Evolutionary conservation across 2,888 invertebrate genomes (phyloP).

Genomic region (Gastrophysa polygoni): DNA sequence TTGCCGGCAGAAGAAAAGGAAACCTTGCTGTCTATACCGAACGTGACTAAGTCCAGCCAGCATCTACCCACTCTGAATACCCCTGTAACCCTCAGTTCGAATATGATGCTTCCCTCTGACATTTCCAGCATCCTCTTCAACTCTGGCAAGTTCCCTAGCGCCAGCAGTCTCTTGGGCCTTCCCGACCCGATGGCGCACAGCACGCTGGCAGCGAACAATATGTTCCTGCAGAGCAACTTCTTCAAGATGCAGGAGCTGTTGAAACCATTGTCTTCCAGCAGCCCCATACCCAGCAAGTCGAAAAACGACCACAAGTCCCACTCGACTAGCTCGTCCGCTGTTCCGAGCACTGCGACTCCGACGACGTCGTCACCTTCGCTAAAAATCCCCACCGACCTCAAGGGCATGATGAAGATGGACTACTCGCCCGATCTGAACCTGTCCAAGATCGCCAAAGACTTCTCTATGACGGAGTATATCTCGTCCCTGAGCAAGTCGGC

Average conservation of each 20-base stretch:
- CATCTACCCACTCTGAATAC: slow-evolving; percentile 50
- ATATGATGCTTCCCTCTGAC: slow-evolving; percentile 68
- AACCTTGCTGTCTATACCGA: slow-evolving; percentile 65
- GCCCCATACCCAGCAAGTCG: slow-evolving; percentile 58
- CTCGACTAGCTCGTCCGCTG: too few species aligned
- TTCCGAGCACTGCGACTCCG: too few species aligned
- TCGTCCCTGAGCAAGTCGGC: slow-evolving; percentile 38
- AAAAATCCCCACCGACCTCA: too few species aligned
- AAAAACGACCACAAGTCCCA: slow-evolving; percentile 36
- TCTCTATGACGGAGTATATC: slow-evolving; percentile 48
- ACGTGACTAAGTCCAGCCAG: slow-evolving; percentile 52
- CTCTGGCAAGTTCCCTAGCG: slow-evolving; percentile 68
- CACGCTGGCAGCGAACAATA: slow-evolving; percentile 76
- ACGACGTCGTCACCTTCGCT: too few species aligned
- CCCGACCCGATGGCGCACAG: slow-evolving; percentile 80
- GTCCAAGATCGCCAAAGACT: slow-evolving; percentile 51
- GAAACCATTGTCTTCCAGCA: slow-evolving; percentile 66
- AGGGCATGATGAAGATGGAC: slow-evolving; percentile 59
- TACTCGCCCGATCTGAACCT: slow-evolving; percentile 57
- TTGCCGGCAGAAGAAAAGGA: slow-evolving; percentile 76
- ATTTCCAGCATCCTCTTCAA: slow-evolving; percentile 72
- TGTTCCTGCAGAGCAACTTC: slow-evolving; percentile 70
- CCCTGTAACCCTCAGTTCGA: slow-evolving; percentile 64
- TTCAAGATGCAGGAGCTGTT: slow-evolving; percentile 73
- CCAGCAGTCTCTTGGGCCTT: slow-evolving; percentile 66